Conservation (phyloP, 2,797 vertebrate genomes). For the Ptychobarbus kaznakovi region DNA sequence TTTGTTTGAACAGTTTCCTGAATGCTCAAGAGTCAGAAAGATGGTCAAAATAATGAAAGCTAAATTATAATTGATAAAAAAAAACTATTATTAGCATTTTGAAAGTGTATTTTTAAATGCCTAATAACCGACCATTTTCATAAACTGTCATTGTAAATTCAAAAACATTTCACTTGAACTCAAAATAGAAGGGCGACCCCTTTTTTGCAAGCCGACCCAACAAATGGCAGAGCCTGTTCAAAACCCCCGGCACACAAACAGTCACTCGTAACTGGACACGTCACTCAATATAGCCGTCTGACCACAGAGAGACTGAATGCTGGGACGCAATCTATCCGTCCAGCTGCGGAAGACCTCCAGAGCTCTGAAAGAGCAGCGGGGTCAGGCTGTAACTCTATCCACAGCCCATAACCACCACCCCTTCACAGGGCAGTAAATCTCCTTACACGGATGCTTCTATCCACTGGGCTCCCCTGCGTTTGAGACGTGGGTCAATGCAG, state of each 20-base stretch:
- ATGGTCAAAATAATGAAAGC: background rate
- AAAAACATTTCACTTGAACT: background rate
- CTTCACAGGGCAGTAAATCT: constrained; percentile 23
- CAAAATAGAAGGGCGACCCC: background rate
- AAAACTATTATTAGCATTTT: background rate
- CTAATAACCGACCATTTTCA: background rate
- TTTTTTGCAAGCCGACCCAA: constrained; percentile 4
- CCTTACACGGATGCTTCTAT: constrained; percentile 48
- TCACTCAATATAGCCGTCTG: constrained; percentile 45
- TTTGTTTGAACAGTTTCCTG: background rate
- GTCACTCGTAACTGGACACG: constrained; percentile 41
- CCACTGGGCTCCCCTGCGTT: background rate
- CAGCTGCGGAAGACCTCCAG: constrained; percentile 16
- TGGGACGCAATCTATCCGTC: constrained; percentile 19
- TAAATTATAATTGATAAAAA: background rate
- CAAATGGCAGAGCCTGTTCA: constrained; percentile 9
- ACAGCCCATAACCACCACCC: background rate
- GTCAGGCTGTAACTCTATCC: constrained; percentile 35
- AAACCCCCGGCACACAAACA: constrained; percentile 12
- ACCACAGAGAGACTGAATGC: constrained; percentile 40
- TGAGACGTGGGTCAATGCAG: background rate
- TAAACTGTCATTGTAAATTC: background rate
- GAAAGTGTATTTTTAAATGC: background rate
- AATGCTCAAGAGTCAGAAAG: background rate
- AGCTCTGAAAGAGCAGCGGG: constrained; percentile 40